Conservation (phyloP, 2,888 invertebrate genomes). For the Nomada ferruginata region DNA sequence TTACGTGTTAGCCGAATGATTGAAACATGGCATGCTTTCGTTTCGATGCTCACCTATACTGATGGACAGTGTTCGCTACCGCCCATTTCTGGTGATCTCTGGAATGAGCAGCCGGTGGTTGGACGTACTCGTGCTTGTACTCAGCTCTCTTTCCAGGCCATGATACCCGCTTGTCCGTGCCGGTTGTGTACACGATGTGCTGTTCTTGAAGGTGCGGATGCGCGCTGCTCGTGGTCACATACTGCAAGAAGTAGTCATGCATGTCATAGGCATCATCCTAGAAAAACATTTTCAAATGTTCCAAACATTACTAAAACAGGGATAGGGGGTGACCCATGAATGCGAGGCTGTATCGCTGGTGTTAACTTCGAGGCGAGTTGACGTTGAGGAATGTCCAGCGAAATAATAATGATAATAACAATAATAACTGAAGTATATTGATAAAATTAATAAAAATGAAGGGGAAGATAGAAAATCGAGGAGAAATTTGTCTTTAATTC, state of each 20-base stretch:
- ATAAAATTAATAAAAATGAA: neutral
- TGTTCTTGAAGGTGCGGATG: conserved; percentile 84
- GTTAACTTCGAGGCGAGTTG: neutral
- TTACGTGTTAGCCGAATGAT: neutral
- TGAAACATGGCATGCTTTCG: neutral
- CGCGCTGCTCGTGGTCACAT: conserved; percentile 83
- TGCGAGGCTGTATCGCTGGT: neutral
- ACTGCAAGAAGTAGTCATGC: conserved; percentile 84
- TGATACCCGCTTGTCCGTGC: conserved; percentile 86
- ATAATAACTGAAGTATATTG: neutral
- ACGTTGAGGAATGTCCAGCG: no score
- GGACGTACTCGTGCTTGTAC: conserved; percentile 86
- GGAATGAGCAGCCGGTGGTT: conserved; percentile 87
- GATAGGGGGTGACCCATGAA: conserved; percentile 14
- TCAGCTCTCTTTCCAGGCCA: conserved; percentile 85
- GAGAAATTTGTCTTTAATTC: neutral
- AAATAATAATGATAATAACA: neutral
- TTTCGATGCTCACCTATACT: conserved; percentile 80
- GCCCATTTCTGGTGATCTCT: conserved; percentile 87
- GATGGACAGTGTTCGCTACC: conserved; percentile 85
- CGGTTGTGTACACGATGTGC: conserved; percentile 85
- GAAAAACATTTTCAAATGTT: conserved; percentile 75
- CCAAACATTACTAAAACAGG: conserved; percentile 55
- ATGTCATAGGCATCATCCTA: conserved; percentile 83
- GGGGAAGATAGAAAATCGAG: neutral